Evolutionary conservation across 2,888 invertebrate species (phyloP), one percentile per base, ranked within the genome.

Genomic region (Chrysolina haemoptera): DNA sequence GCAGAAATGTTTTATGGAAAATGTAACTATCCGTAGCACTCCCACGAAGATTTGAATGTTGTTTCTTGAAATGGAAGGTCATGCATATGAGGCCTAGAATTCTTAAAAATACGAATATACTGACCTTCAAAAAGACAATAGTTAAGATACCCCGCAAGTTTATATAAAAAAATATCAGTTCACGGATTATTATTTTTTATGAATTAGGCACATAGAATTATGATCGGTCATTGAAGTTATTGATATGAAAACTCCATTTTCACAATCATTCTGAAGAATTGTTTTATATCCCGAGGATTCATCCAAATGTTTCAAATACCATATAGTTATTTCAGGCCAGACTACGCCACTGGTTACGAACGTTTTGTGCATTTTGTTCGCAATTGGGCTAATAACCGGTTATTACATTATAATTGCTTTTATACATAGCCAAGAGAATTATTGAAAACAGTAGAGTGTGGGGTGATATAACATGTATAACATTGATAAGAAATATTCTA

Each of bases 381-480:
- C 41, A 67, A 40, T 50, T 53, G 40, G 53, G 67, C 53, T 55
- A 41, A 67, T 53, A 22, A 35, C 53, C 50, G 27, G 67, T 67
- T 67, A 67, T 67, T 53, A 53, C 53, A 40, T 53, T 48, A 40
- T 40, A 53, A 53, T 67, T n/a, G 35, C 12, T 0, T 14, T 50
- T 11, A 66, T 50, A 27, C 35, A 59, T 6, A 50, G 35, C 27
- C 59, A 12, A 59, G 35, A 22, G 9, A 27, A 59, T 22, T 59
- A 35, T 27, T 35, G n/a, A 59, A 59, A 22, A n/a, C 35, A 11
- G 59, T 43, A 65, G 48, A 20, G 43, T 65, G 22, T 65, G 14
- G 35, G 20, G 18, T 65, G 65, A 65, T 43, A 48, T 65, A 65
- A 65, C 20, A 22, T 65, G n/a, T 22, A 27, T 22, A 63, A 46